phyloP scores from a whole-genome alignment of 2,797 vertebrate species.

The Triplophysa bombifrons region DNA sequence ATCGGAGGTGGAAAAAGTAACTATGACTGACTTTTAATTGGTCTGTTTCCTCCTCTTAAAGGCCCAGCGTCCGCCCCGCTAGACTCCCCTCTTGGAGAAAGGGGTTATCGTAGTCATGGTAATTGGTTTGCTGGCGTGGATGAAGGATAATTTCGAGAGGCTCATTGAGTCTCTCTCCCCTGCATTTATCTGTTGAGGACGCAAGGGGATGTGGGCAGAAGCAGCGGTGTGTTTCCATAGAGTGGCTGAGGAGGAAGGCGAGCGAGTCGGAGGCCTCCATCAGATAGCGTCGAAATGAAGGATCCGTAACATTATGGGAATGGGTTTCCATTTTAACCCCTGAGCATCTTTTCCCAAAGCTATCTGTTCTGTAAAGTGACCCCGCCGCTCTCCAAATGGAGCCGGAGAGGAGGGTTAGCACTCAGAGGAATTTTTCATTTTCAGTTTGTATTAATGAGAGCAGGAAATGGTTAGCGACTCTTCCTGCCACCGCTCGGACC shows the following conservation, averaged over 20 bases:
- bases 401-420: slow-evolving; percentile 24
- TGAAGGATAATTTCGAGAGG: slow-evolving; percentile 80
- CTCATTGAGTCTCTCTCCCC: slow-evolving; percentile 76
- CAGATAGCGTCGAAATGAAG: slow-evolving; percentile 71
- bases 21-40: slow-evolving; percentile 71
- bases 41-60: slow-evolving; percentile 59
- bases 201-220: slow-evolving; percentile 45
- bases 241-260: slow-evolving; percentile 67
- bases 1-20: slow-evolving; percentile 67
- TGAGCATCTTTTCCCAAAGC: slow-evolving; percentile 33
- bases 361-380: slow-evolving; percentile 40
- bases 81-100: slow-evolving; percentile 64
- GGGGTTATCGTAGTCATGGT: slow-evolving; percentile 83
- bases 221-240: slow-evolving; percentile 70
- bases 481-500: slow-evolving; percentile 27
- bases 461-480: slow-evolving; percentile 63
- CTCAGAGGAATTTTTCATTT: slow-evolving; percentile 61
- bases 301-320: slow-evolving; percentile 62
- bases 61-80: slow-evolving; percentile 66
- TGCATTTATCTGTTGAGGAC: slow-evolving; percentile 80
- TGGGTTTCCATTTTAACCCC: slow-evolving; percentile 53
- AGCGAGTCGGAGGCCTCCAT: slow-evolving; percentile 68
- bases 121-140: slow-evolving; percentile 82
- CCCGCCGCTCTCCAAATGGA: not conserved
- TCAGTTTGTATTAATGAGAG: slow-evolving; percentile 72